Evolutionary conservation across 2,797 vertebrate species (phyloP), one percentile per base, ranked within the genome.

Genomic region (Podargus strigoides): DNA sequence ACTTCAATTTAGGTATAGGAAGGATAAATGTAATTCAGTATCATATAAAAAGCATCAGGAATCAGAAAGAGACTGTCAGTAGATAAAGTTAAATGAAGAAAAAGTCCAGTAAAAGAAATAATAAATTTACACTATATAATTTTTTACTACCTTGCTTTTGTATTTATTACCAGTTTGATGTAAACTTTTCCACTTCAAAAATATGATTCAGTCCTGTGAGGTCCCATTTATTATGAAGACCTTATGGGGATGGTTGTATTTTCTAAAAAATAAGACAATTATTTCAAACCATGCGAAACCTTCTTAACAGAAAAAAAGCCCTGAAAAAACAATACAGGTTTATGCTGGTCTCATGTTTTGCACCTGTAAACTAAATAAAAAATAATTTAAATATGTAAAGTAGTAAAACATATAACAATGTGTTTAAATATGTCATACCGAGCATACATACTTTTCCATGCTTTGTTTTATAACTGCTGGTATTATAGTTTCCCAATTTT

Each of bases 1-100:
- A 86, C 76, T 94, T 91, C 76, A 91, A 17, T 90, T 86, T 74
- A 78, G 75, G 12, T 85, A 26, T 60, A 77, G 59, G 60, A 88
- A 82, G 60, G 63, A 70, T 84, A 86, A 90, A 70, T 82, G 32
- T 76, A 66, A 78, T 90, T 90, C 73, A 75, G 62, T 68, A 22
- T 39, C 47, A 18, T 81, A 42, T 59, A 81, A 78, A 75, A 95
- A 76, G 70, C 62, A 85, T 75, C 63, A 88, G 44, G 80, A 94
- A 69, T 93, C 69, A 39, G 85, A 64, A 59, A n/a, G 46, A 59
- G 34, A 64, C 68, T 82, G 74, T 90, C 66, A 91, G 62, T 69
- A 86, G 59, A 59, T 80, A 88, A 83, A 93, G 74, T 68, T 85
- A 89, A 90, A 88, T 79, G 69, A 59, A 90, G 69, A 91, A 88